These are phyloP conservation scores for Calliopsis andreniformis DNA, from an alignment of 1,140 invertebrate species.

Conservation along the genomic window DNA sequence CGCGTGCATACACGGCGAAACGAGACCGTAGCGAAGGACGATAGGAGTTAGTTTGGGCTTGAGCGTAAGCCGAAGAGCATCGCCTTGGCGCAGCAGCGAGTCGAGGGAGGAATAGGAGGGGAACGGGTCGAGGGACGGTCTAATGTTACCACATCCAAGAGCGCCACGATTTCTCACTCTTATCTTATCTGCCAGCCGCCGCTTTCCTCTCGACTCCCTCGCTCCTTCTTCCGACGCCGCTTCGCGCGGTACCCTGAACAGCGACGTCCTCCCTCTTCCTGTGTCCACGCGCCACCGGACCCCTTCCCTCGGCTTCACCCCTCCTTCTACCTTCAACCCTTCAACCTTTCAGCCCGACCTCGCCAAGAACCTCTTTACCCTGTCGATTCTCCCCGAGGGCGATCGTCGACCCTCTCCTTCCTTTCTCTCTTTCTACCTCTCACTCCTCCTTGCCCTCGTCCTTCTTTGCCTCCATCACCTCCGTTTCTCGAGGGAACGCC, in stretches of 20 bases:
- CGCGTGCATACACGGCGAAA: conserved; percentile 44
- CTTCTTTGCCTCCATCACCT: too few species aligned
- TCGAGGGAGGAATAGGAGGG: neutral
- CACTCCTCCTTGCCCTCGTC: neutral
- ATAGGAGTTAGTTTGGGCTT: conserved; percentile 53
- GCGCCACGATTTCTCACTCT: conserved; percentile 79
- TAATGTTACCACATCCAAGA: conserved; percentile 78
- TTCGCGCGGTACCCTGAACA: conserved; percentile 29
- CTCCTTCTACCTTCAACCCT: conserved; percentile 27
- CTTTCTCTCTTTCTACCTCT: neutral
- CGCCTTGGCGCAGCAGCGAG: conserved; percentile 14
- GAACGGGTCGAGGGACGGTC: conserved; percentile 53
- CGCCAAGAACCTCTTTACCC: conserved; percentile 34
- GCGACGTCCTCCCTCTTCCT: neutral
- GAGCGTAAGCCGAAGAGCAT: conserved; percentile 49
- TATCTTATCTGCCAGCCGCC: conserved; percentile 75
- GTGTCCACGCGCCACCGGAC: conserved; percentile 13
- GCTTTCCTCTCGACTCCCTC: conserved; percentile 20
- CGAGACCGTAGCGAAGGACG: conserved; percentile 41
- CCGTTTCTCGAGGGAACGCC: neutral
- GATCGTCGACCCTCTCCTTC: conserved; percentile 16
- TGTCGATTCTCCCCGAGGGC: conserved; percentile 21
- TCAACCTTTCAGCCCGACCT: conserved; percentile 21
- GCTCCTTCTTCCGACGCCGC: conserved; percentile 33
- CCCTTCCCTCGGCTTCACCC: neutral